These are phyloP conservation scores for Phrynocephalus versicolor DNA, from an alignment of 2,113 vertebrate genomes.

Conservation along the genomic window DNA sequence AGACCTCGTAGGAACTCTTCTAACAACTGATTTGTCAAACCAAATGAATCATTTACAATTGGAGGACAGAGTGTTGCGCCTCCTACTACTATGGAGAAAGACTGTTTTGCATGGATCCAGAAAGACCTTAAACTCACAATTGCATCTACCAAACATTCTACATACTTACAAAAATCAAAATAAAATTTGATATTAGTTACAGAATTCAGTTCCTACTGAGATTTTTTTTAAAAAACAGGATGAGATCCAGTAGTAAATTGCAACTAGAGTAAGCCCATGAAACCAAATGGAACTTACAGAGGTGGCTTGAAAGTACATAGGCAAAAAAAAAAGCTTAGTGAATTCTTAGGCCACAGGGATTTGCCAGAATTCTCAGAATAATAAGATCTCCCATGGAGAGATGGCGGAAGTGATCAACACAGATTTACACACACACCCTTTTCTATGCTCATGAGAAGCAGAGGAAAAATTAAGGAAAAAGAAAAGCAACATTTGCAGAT, in stretches of 20 bases:
- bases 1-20: not conserved
- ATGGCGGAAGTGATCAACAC: not conserved
- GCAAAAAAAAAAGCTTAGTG: not conserved
- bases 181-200: no score
- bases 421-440: not conserved
- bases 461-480: not conserved
- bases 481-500: not conserved
- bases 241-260: no score
- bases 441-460: not conserved
- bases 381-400: not conserved
- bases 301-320: not conserved
- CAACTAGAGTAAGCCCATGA: no score
- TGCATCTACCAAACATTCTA: not conserved
- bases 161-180: not conserved
- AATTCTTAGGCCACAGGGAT: no score
- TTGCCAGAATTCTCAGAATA: not conserved
- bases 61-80: no score
- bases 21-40: not conserved
- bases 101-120: not conserved
- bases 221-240: not conserved
- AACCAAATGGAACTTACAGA: no score
- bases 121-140: not conserved
- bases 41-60: not conserved
- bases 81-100: not conserved
- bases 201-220: not conserved